These are phyloP conservation scores for Phenacoccus solenopsis DNA, from an alignment of 1,140 invertebrate species.

Conservation along the genomic window DNA sequence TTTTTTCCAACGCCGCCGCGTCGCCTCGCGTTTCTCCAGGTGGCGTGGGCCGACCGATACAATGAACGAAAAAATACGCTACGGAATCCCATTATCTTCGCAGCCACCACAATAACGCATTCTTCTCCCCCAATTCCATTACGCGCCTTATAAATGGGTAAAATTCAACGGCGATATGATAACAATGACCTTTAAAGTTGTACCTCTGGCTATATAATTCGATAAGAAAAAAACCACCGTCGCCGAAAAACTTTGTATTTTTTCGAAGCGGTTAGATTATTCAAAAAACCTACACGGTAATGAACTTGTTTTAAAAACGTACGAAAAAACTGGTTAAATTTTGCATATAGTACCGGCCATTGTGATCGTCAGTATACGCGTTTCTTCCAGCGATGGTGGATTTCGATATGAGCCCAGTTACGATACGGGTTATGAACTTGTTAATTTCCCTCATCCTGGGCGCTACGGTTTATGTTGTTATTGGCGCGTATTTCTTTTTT, in stretches of 20 bases:
- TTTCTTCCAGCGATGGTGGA: too few relatives aligned
- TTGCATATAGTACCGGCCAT: not conserved
- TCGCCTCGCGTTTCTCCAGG: not conserved
- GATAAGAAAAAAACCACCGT: too few relatives aligned
- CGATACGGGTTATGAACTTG: too few relatives aligned
- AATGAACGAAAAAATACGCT: not conserved
- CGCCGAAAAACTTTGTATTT: constrained; percentile 16
- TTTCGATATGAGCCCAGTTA: too few relatives aligned
- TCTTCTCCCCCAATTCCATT: not conserved
- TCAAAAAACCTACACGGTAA: not conserved
- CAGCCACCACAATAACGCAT: not conserved
- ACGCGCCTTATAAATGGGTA: not conserved
- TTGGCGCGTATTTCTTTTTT: too few relatives aligned
- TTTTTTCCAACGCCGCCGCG: not conserved
- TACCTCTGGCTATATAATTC: not conserved
- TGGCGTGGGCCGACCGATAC: constrained; percentile 2
- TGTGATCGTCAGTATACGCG: too few relatives aligned
- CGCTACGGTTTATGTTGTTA: too few relatives aligned
- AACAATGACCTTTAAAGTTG: constrained; percentile 14
- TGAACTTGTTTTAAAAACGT: not conserved
- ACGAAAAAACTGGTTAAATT: constrained; percentile 13
- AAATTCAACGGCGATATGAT: not conserved
- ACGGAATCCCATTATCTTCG: not conserved
- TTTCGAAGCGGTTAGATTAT: not conserved
- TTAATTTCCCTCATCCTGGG: too few relatives aligned